Base-by-base conservation (phyloP, 2,797 vertebrate genomes). In the Rhodeus uyekii region DNA sequence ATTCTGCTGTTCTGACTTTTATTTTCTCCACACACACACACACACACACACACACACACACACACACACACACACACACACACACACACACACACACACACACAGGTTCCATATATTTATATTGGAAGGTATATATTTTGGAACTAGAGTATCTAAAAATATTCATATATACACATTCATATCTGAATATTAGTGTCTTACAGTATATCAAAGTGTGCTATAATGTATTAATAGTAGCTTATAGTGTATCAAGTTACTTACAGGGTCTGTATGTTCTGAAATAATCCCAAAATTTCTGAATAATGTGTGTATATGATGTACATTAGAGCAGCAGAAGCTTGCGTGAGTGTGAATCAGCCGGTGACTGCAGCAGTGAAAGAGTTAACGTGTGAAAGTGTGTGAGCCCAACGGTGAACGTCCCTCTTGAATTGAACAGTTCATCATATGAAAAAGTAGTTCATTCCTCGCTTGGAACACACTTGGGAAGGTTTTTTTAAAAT, bases 361-460 rank as follows among this genome's bases (percentile, higher is more conserved):
- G 10, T 18, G 38, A 29, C 4, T 6, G 34, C 8, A 63, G 90
- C 44, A 69, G 76, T 74, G 82, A 84, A 92, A 83, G 89, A 83
- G 92, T 94, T 93, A 94, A 92, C 68, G 53, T 76, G 82, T 85
- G 81, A 53, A 42, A 76, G 86, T 78, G 78, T 81, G 84, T 61
- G 78, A 83, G 91, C 89, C 89, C 89, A 76, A 85, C 27, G 88
- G 91, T 87, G 84, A 86, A 81, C 79, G 84, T 93, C 93, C 92
- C 93, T 73, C 86, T 81, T 87, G 93, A 92, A 86, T 92, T 83
- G 87, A 89, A 89, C 89, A 87, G 89, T 90, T 93, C 86, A 87
- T 87, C 86, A 80, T 86, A 84, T 85, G 86, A 87, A 86, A 89
- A 90, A 91, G 88, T 91, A 90, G 89, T 89, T 89, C 88, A 89